A percentile compares a stretch with the other conserved stretches of the same genome.
Conservation (phyloP, 1,140 invertebrate genomes). For the Trigoniulus corallinus region DNA sequence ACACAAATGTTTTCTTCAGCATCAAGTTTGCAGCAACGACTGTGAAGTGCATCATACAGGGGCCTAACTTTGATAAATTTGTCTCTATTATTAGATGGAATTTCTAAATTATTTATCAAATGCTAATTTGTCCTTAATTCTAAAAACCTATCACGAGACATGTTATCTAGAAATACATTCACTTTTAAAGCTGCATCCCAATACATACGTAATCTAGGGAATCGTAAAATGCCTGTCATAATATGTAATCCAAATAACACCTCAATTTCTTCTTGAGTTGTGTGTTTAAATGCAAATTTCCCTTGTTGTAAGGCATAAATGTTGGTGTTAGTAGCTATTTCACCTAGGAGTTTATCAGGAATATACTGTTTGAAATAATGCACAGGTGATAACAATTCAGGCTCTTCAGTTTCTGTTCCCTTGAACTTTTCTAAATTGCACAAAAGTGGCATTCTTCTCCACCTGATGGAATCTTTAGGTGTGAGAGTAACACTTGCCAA, state of each 20-base stretch:
- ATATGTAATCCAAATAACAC: conserved; percentile 1
- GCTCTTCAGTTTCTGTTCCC: background rate
- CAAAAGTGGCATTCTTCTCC: background rate
- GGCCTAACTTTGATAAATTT: conserved; percentile 19
- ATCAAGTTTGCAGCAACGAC: conserved; percentile 15
- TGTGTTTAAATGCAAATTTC: background rate
- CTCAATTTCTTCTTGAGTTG: background rate
- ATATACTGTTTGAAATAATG: background rate
- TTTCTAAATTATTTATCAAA: conserved; percentile 15
- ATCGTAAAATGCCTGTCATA: background rate
- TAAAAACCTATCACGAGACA: conserved; percentile 14
- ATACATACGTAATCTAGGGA: conserved; percentile 1
- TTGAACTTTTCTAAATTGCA: background rate
- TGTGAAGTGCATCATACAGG: conserved; percentile 16
- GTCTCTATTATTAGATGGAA: conserved; percentile 12
- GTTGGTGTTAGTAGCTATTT: background rate
- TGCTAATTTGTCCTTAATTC: conserved; percentile 16
- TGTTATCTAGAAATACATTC: conserved; percentile 1
- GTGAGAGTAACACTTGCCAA: background rate
- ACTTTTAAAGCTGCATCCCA: background rate
- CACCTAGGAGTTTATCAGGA: background rate
- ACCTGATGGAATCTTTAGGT: background rate
- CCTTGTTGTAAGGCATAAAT: conserved; percentile 1
- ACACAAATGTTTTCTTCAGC: conserved; percentile 14
- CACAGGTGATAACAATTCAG: background rate